Conservation (phyloP, 2,888 invertebrate species). For the Lamellibrachia satsuma region DNA sequence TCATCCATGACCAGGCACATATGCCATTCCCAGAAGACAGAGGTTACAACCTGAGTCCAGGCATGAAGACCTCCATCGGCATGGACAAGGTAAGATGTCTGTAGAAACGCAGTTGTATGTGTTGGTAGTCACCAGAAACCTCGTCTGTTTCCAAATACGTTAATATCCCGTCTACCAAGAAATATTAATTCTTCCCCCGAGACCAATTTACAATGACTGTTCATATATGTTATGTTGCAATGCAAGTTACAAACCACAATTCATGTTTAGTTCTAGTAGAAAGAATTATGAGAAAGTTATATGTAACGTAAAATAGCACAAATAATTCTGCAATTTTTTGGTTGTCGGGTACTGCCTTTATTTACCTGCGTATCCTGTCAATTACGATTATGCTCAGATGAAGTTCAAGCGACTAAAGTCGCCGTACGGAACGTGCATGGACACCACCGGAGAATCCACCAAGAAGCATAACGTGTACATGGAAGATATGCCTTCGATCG, state of each 20-base stretch:
- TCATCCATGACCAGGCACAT: slow-evolving; percentile 58
- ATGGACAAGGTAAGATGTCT: slow-evolving; percentile 51
- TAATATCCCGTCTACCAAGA: background rate
- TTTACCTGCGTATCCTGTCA: background rate
- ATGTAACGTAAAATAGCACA: no score
- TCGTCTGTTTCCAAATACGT: background rate
- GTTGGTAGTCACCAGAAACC: background rate
- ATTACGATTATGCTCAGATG: background rate
- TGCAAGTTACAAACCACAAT: no score
- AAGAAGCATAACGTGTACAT: background rate
- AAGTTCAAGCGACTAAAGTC: background rate
- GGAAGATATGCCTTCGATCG: background rate
- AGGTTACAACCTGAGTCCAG: slow-evolving; percentile 55
- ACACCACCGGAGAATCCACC: background rate
- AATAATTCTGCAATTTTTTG: background rate
- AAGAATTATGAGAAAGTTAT: no score
- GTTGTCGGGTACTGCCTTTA: background rate
- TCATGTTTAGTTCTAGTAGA: no score
- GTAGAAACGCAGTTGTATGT: background rate
- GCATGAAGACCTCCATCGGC: slow-evolving; percentile 55
- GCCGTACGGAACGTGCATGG: background rate
- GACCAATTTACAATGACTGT: background rate
- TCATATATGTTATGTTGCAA: no score
- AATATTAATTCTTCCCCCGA: background rate
- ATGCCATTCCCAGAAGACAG: slow-evolving; percentile 60